Evolutionary conservation across 2,888 invertebrate genomes (phyloP).

Genomic region (Lathronympha strigana): DNA sequence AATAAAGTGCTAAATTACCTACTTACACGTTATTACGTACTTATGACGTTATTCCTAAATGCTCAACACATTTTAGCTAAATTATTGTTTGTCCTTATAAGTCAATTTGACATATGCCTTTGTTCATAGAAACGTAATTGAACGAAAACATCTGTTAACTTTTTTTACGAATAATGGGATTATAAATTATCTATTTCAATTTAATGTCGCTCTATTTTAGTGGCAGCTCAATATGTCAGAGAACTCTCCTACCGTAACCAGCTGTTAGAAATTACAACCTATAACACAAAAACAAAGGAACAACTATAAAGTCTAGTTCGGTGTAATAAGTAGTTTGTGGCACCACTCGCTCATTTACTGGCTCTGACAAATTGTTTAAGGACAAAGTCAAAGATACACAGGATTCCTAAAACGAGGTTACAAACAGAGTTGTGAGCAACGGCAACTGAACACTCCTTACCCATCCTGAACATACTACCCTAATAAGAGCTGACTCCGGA

Average conservation of each 20-base stretch:
- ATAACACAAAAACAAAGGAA: no score
- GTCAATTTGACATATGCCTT: no score
- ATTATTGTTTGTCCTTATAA: no score
- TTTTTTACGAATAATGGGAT: no score
- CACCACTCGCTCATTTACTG: background rate
- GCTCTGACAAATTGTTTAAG: constrained; percentile 21
- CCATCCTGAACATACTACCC: constrained; percentile 1
- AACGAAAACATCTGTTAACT: no score
- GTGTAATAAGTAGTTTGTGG: background rate
- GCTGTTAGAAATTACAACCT: background rate
- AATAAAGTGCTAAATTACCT: no score
- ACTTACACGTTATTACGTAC: no score
- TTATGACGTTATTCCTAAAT: no score
- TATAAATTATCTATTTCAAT: no score
- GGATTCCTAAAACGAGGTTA: constrained; percentile 27
- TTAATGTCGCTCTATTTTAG: background rate
- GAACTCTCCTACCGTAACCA: background rate
- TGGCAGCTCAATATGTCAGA: background rate
- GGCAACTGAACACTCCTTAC: constrained; percentile 30
- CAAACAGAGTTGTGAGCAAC: constrained; percentile 17
- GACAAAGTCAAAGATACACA: constrained; percentile 32
- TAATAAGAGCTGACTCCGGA: no score
- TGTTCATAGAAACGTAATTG: no score
- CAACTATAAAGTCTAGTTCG: background rate
- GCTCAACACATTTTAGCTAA: no score